Conservation (phyloP, 2,113 vertebrate species). For the Notiomystis cincta region DNA sequence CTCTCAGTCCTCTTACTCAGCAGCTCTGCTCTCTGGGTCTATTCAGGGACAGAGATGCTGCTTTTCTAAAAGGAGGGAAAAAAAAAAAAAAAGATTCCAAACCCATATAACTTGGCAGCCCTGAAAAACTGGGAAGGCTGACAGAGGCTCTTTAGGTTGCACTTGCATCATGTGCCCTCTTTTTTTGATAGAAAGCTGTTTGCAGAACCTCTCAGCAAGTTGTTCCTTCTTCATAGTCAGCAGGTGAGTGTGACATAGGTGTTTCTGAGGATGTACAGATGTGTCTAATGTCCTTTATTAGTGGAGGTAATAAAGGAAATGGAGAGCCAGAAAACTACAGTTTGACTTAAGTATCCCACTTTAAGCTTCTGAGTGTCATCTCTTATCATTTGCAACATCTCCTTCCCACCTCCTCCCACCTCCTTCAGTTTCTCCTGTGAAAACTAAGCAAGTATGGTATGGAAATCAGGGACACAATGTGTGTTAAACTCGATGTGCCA, state of each 20-base stretch:
- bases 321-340: background rate
- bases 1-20: slow-evolving; percentile 30
- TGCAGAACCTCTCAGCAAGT: background rate
- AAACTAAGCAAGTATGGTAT: slow-evolving; percentile 37
- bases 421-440: slow-evolving; percentile 14
- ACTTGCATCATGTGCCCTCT: background rate
- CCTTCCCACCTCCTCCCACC: slow-evolving; percentile 34
- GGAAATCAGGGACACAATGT: slow-evolving; percentile 42
- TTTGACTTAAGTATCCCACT: background rate
- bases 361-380: background rate
- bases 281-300: background rate
- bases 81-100: background rate
- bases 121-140: background rate
- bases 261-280: background rate
- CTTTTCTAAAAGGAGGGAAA: background rate
- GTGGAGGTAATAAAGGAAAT: background rate
- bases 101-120: background rate
- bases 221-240: background rate
- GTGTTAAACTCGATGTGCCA: background rate
- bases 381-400: background rate
- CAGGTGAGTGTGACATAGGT: background rate
- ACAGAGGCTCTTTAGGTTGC: background rate
- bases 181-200: background rate
- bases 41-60: slow-evolving; percentile 20
- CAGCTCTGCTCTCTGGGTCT: slow-evolving; percentile 6